A percentile compares a stretch with the other conserved stretches of the same genome.
These are phyloP conservation scores for Takifugu ocellatus DNA, from an alignment of 2,797 vertebrate species.

Conservation along the genomic window DNA sequence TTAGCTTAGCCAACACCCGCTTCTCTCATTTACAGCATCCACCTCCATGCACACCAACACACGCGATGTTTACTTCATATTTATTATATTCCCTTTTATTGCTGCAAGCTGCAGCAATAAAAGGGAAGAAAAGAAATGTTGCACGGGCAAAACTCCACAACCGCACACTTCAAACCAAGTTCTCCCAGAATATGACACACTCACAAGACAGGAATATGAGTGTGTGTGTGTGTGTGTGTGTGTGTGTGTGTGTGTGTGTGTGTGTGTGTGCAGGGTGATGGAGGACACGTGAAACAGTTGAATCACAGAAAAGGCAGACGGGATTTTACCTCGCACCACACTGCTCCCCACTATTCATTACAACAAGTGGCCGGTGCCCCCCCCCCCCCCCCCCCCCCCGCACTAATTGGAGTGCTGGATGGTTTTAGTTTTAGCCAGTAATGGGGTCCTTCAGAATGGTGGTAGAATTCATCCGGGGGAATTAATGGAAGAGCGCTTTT, in stretches of 20 bases:
- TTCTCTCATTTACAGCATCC: too few species aligned
- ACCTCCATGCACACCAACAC: too few species aligned
- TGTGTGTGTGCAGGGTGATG: constrained; percentile 1
- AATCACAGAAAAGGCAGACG: constrained; percentile 21
- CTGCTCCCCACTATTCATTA: constrained; percentile 30
- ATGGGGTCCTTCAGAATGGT: constrained; percentile 70
- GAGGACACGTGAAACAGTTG: constrained; percentile 20
- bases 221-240: neutral
- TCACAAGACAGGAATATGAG: too few species aligned
- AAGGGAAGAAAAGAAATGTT: too few species aligned
- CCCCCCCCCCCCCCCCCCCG: constrained; percentile 44
- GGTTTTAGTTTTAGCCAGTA: constrained; percentile 70
- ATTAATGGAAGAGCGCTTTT: constrained; percentile 66
- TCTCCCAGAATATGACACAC: too few species aligned
- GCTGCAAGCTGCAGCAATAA: too few species aligned
- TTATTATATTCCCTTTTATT: too few species aligned
- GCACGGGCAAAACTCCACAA: too few species aligned
- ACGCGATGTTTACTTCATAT: too few species aligned
- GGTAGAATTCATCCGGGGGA: constrained; percentile 62
- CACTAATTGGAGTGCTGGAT: constrained; percentile 75
- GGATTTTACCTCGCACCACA: constrained; percentile 2
- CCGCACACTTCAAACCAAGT: too few species aligned
- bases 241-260: too few species aligned
- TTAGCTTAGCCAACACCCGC: too few species aligned
- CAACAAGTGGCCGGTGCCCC: constrained; percentile 43